Percentiles rank a stretch among this genome's conserved stretches.
These are phyloP conservation scores for Stigmatopora argus DNA, from an alignment of 2,113 vertebrate genomes.

Conservation along the genomic window DNA sequence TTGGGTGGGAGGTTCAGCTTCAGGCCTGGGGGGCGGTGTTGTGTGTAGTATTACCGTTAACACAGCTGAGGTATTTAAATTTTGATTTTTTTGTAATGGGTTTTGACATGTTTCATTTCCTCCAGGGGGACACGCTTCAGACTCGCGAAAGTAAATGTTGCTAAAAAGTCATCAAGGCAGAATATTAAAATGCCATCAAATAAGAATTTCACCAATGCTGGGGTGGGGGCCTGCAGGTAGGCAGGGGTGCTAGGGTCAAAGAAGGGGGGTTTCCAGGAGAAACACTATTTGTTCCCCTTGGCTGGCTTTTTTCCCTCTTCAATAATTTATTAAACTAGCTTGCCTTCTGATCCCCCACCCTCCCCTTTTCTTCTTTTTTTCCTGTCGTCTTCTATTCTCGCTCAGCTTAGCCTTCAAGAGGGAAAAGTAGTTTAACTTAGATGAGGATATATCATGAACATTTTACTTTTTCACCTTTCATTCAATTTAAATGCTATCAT, in stretches of 20 bases:
- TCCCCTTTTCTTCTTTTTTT: conserved; percentile 60
- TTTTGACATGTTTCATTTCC: conserved; percentile 99
- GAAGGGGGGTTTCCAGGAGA: conserved; percentile 88
- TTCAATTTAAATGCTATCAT: background rate
- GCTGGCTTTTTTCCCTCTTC: conserved; percentile 90
- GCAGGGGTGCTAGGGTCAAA: conserved; percentile 72
- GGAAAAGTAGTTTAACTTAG: conserved; percentile 34
- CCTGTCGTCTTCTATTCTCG: conserved; percentile 75
- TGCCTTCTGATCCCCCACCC: conserved; percentile 76
- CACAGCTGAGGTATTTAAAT: conserved; percentile 99
- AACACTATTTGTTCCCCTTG: conserved; percentile 99
- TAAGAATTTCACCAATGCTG: conserved; percentile 99
- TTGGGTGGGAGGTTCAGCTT: conserved; percentile 86
- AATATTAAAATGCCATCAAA: conserved; percentile 99
- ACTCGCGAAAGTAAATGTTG: conserved; percentile 99
- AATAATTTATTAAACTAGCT: conserved; percentile 99
- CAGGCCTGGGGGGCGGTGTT: conserved; percentile 83
- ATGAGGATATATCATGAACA: conserved; percentile 38
- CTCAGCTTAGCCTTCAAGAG: conserved; percentile 78
- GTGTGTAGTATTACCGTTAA: conserved; percentile 86
- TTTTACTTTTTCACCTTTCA: conserved; percentile 16
- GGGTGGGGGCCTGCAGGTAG: conserved; percentile 88
- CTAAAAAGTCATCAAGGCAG: conserved; percentile 99
- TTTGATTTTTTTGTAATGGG: conserved; percentile 99
- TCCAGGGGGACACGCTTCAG: conserved; percentile 92